Percentiles rank a stretch among this genome's conserved stretches.
phyloP scores from a whole-genome alignment of 2,113 vertebrate species.

The Melierax canorus region DNA sequence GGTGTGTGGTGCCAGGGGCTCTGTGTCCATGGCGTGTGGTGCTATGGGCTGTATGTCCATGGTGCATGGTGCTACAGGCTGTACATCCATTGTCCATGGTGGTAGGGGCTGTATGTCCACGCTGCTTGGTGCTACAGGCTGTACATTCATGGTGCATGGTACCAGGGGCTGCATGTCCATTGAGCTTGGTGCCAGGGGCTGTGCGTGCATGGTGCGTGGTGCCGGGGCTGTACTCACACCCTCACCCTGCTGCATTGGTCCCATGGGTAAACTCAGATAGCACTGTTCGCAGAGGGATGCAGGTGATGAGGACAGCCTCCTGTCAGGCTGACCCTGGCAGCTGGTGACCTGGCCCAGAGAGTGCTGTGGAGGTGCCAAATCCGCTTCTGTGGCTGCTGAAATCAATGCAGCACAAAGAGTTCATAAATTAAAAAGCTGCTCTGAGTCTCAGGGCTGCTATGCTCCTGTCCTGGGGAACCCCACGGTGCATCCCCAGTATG shows the following conservation, averaged over 20 bases:
- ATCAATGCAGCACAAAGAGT: neutral
- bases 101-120: neutral
- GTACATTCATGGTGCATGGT: fast-evolving
- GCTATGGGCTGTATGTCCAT: fast-evolving
- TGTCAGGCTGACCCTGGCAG: neutral
- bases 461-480: neutral
- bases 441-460: neutral
- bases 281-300: fast-evolving
- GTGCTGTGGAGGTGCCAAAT: neutral
- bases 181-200: fast-evolving
- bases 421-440: neutral
- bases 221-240: neutral
- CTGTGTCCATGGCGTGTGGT: fast-evolving
- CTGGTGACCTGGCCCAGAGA: fast-evolving
- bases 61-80: neutral
- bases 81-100: neutral
- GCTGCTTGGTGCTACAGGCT: neutral
- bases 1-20: too few species aligned
- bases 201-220: fast-evolving
- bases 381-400: neutral
- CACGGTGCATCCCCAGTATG: fast-evolving
- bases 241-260: fast-evolving
- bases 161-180: neutral
- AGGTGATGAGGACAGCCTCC: neutral
- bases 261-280: neutral